Conservation (phyloP, 2,797 vertebrate genomes). For the Kryptolebias ocellatus region DNA sequence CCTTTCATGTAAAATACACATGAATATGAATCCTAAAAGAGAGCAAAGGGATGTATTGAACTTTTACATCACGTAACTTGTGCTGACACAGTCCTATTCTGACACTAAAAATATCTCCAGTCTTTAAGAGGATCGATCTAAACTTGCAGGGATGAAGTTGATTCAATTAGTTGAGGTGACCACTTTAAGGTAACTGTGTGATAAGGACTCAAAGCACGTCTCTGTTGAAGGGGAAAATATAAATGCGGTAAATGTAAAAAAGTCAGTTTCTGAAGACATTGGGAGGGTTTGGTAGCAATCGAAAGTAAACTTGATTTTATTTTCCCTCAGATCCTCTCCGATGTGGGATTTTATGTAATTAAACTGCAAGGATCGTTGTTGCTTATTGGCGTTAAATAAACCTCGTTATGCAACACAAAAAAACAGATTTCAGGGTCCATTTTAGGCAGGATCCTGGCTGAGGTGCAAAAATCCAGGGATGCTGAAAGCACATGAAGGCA, state of each 20-base stretch:
- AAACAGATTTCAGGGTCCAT: conserved; percentile 23
- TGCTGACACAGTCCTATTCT: conserved; percentile 28
- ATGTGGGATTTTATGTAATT: background rate
- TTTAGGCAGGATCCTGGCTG: conserved; percentile 37
- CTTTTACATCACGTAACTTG: conserved; percentile 17
- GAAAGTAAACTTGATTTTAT: no score
- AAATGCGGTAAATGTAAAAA: background rate
- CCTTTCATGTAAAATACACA: background rate
- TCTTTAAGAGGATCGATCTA: conserved; percentile 44
- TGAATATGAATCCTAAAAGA: background rate
- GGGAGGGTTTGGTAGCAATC: no score
- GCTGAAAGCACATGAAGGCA: conserved; percentile 30
- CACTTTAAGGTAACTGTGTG: conserved; percentile 37
- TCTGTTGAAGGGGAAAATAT: background rate
- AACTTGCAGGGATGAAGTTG: conserved; percentile 53
- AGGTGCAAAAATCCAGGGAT: conserved; percentile 37
- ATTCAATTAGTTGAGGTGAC: conserved; percentile 65
- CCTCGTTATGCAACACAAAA: conserved; percentile 39
- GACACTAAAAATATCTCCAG: conserved; percentile 46
- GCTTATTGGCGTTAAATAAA: conserved; percentile 21
- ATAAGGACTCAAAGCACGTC: background rate
- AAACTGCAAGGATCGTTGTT: conserved; percentile 1
- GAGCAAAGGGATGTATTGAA: background rate
- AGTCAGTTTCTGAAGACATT: no score
- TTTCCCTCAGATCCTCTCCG: background rate